Conservation (phyloP, 2,888 invertebrate genomes). For the Rhagophthalmus giganteus region DNA sequence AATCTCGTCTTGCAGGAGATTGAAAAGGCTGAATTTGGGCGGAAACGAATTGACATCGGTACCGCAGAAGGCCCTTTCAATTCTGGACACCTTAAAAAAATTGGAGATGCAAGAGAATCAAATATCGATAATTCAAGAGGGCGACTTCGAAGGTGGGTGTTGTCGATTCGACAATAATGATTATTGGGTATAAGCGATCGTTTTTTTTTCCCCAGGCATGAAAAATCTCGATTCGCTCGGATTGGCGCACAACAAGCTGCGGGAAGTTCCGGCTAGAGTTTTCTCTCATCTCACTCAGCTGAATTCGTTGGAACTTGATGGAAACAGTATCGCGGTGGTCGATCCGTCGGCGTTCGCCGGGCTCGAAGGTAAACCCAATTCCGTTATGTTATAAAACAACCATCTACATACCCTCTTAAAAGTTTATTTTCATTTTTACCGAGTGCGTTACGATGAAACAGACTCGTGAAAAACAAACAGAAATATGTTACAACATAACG, state of each 20-base stretch:
- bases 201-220: too few species aligned
- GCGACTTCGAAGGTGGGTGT: slow-evolving; percentile 88
- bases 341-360: slow-evolving; percentile 86
- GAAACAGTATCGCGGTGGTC: slow-evolving; percentile 78
- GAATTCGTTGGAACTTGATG: slow-evolving; percentile 86
- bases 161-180: too few species aligned
- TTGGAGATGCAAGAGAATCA: slow-evolving; percentile 87
- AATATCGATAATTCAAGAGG: slow-evolving; percentile 74
- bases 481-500: neutral
- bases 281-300: slow-evolving; percentile 79
- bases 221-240: slow-evolving; percentile 81
- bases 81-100: slow-evolving; percentile 79
- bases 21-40: slow-evolving; percentile 83
- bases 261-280: slow-evolving; percentile 76
- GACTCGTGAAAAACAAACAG: neutral
- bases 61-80: slow-evolving; percentile 79
- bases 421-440: neutral
- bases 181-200: too few species aligned
- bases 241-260: slow-evolving; percentile 82
- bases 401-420: too few species aligned
- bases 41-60: slow-evolving; percentile 77
- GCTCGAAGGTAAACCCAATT: slow-evolving; percentile 75
- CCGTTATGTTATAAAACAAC: slow-evolving; percentile 1
- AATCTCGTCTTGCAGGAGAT: slow-evolving; percentile 60
- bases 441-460: neutral